Evolutionary conservation across 2,797 vertebrate species (phyloP).

Genomic region (Leptoclinus maculatus): DNA sequence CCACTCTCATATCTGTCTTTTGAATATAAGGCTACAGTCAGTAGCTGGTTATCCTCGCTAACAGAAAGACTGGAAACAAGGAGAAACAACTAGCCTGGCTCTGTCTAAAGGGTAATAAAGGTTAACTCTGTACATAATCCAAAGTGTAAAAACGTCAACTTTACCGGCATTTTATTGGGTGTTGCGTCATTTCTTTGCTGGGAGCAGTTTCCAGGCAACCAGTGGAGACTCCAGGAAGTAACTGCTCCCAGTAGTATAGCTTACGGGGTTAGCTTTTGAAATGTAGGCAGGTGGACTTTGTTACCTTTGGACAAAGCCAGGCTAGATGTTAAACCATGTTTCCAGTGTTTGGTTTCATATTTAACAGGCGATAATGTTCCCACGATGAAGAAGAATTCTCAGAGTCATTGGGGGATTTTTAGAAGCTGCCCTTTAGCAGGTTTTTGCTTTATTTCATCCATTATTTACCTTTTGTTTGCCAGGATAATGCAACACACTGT

Average conservation of each 20-base stretch:
- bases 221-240: background rate
- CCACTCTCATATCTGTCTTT: background rate
- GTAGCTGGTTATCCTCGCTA: background rate
- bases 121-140: background rate
- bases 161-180: background rate
- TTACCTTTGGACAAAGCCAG: background rate
- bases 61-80: background rate
- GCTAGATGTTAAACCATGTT: background rate
- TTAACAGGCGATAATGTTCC: background rate
- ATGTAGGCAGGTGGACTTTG: background rate
- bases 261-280: background rate
- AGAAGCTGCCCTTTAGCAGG: background rate
- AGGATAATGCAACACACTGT: background rate
- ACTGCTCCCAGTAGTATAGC: background rate
- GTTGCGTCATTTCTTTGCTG: background rate
- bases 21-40: background rate
- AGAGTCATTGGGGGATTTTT: background rate
- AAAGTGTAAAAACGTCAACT: background rate
- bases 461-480: conserved; percentile 15
- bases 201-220: background rate
- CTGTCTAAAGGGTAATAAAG: background rate
- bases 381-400: background rate
- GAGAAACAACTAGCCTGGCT: background rate
- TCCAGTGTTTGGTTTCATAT: background rate
- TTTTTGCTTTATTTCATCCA: conserved; percentile 15